These are phyloP conservation scores for Trachelus troglodyta DNA, from an alignment of 2,888 invertebrate genomes.

Conservation along the genomic window DNA sequence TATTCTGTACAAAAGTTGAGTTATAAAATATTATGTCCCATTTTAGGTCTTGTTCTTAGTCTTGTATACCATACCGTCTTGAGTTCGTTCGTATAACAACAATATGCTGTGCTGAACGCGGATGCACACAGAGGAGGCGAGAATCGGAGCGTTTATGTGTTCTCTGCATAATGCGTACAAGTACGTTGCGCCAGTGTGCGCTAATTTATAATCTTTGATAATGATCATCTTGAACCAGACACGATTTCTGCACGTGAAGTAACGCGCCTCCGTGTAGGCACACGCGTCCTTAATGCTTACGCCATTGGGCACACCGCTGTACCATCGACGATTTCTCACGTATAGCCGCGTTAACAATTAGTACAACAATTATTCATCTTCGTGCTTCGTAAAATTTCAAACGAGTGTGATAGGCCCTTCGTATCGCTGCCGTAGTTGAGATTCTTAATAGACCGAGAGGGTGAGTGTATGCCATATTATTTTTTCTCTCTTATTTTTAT, in stretches of 20 bases:
- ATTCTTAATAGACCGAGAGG: not conserved
- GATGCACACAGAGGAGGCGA: constrained; percentile 35
- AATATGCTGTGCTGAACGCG: constrained; percentile 51
- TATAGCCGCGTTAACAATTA: constrained; percentile 54
- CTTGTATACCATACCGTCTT: constrained; percentile 61
- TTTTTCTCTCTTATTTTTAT: constrained; percentile 7
- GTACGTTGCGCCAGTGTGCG: not conserved
- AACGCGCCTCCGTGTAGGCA: constrained; percentile 27
- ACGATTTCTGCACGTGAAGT: not conserved
- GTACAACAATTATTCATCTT: constrained; percentile 40
- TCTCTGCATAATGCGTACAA: not conserved
- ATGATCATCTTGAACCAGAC: not conserved
- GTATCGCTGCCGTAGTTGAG: not conserved
- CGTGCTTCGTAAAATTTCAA: constrained; percentile 8
- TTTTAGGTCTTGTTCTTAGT: constrained; percentile 62
- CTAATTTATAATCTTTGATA: not conserved
- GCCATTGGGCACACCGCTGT: constrained; percentile 42
- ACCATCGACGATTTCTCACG: constrained; percentile 47
- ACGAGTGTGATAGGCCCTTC: constrained; percentile 7
- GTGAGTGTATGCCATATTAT: not conserved
- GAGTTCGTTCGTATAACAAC: constrained; percentile 57
- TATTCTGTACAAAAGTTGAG: constrained; percentile 64
- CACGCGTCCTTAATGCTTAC: constrained; percentile 33
- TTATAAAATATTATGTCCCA: constrained; percentile 64
- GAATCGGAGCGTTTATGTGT: not conserved